Conservation (phyloP, 30 jellyfish, hydroid and myxozoan species). For the Chironex yamaguchii region DNA sequence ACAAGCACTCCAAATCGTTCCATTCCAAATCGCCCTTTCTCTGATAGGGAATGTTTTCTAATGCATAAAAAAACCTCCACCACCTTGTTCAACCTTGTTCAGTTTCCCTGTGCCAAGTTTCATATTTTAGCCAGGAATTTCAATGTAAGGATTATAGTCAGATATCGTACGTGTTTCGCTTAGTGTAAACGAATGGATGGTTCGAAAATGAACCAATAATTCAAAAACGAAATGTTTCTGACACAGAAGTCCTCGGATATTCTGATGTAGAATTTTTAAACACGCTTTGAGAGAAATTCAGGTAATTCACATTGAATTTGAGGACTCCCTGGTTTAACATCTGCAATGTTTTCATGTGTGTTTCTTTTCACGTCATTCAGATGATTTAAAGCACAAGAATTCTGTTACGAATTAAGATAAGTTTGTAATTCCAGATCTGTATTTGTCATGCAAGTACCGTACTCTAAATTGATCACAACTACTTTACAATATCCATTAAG, state of each 20-base stretch:
- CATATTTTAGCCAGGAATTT: no score
- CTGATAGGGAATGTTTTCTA: slow-evolving; percentile 25
- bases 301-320: slow-evolving; percentile 9
- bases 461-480: no score
- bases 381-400: background rate
- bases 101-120: background rate
- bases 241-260: no score
- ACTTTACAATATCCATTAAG: no score
- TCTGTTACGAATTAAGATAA: no score
- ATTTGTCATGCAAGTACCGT: no score
- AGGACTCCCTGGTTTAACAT: slow-evolving; percentile 18
- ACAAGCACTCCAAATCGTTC: slow-evolving; percentile 29
- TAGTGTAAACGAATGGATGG: no score
- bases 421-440: no score
- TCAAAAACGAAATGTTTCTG: no score
- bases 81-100: slow-evolving; percentile 22
- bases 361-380: slow-evolving; percentile 7
- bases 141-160: no score
- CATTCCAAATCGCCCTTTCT: slow-evolving; percentile 35
- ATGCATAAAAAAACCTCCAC: slow-evolving; percentile 9
- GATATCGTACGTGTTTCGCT: no score
- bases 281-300: slow-evolving; percentile 26
- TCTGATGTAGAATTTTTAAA: slow-evolving; percentile 7
- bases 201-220: no score
- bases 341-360: slow-evolving; percentile 27